Percentiles rank a stretch among this genome's conserved stretches.
Conservation (phyloP, 35 echinoderm and acorn worm species). For the Heliocidaris tuberculata region DNA sequence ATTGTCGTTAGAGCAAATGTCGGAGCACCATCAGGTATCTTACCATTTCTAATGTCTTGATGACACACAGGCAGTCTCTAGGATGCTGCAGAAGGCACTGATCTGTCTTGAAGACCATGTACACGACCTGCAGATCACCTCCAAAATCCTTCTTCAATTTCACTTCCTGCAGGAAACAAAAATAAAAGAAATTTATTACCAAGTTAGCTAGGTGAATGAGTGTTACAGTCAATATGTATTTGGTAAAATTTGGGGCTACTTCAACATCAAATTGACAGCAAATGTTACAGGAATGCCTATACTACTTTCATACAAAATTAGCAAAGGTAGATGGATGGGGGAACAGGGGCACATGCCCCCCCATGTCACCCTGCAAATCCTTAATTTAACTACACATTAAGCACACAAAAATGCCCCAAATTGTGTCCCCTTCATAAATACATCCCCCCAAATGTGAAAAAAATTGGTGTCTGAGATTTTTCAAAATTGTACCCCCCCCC, state of each 20-base stretch:
- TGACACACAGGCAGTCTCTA: slow-evolving; percentile 57
- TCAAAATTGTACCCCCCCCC: too few species aligned
- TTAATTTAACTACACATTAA: too few species aligned
- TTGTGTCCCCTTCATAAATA: too few species aligned
- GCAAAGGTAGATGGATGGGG: too few species aligned
- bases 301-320: too few species aligned
- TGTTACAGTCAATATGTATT: not conserved
- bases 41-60: slow-evolving; percentile 64
- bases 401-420: too few species aligned
- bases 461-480: too few species aligned
- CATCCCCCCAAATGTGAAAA: too few species aligned
- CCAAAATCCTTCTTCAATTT: slow-evolving; percentile 63
- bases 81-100: slow-evolving; percentile 67
- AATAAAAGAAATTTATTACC: slow-evolving; percentile 20
- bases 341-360: too few species aligned
- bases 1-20: too few species aligned
- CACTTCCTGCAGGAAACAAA: slow-evolving; percentile 61
- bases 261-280: not conserved
- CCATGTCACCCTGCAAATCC: too few species aligned
- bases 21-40: not conserved
- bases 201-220: not conserved
- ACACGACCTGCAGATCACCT: slow-evolving; percentile 45
- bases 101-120: slow-evolving; percentile 58
- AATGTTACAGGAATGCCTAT: too few species aligned
- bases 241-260: not conserved